Percentiles rank a stretch among this genome's conserved stretches.
Evolutionary conservation across 1,140 invertebrate species (phyloP).

Genomic region (Drosophila fuyamai): DNA sequence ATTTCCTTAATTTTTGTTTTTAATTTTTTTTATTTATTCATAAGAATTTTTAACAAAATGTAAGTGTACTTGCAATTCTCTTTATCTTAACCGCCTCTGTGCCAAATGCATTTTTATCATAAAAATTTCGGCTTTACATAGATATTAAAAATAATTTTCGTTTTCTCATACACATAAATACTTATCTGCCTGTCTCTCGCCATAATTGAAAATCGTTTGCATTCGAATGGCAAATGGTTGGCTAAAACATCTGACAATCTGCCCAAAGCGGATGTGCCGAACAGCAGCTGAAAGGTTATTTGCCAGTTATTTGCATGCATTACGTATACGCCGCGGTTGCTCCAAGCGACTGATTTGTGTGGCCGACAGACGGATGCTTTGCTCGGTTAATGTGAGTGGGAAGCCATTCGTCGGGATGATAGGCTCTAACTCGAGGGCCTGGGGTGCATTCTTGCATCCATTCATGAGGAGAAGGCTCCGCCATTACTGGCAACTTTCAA

Average conservation of each 20-base stretch:
- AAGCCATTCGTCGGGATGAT: constrained; percentile 51
- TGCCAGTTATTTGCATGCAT: constrained; percentile 48
- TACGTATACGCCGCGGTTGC: constrained; percentile 63
- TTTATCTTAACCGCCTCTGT: background rate
- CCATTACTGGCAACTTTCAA: constrained; percentile 52
- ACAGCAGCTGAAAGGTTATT: constrained; percentile 42
- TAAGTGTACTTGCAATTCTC: too few species aligned
- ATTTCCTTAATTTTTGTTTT: too few species aligned
- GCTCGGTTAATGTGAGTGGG: constrained; percentile 59
- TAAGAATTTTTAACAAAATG: too few species aligned
- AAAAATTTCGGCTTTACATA: background rate
- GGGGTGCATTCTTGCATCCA: constrained; percentile 23
- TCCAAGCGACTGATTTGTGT: constrained; percentile 26
- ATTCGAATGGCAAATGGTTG: constrained; percentile 79
- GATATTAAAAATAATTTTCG: constrained; percentile 45
- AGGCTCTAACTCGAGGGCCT: constrained; percentile 39
- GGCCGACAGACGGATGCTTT: constrained; percentile 21
- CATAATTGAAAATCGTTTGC: constrained; percentile 73
- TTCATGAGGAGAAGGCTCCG: constrained; percentile 27
- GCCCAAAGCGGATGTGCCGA: constrained; percentile 65
- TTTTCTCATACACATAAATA: constrained; percentile 60
- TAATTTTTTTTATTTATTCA: too few species aligned
- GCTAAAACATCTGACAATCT: constrained; percentile 42
- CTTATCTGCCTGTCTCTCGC: constrained; percentile 35
- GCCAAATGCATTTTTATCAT: too few species aligned